These are phyloP conservation scores for Crax fasciolata DNA, from an alignment of 2,797 vertebrate genomes.

Conservation along the genomic window DNA sequence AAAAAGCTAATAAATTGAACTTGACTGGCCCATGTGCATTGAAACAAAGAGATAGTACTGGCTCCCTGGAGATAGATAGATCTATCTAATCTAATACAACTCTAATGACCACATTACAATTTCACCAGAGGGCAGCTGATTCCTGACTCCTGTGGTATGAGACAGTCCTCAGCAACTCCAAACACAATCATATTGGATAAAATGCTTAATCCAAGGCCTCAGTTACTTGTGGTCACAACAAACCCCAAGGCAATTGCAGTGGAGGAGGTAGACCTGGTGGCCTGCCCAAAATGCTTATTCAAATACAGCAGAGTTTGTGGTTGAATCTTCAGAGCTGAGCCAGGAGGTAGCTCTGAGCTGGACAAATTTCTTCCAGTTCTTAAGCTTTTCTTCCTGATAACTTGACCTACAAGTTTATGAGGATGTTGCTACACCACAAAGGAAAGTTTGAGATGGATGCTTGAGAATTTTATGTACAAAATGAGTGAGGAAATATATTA, in stretches of 20 bases:
- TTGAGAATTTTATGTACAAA: background rate
- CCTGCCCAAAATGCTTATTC: background rate
- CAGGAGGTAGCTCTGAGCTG: background rate
- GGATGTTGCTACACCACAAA: background rate
- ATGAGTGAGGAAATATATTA: background rate
- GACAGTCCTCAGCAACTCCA: constrained; percentile 11
- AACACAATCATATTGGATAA: constrained; percentile 12
- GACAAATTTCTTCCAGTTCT: background rate
- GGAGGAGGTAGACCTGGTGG: background rate
- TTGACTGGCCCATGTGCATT: constrained; percentile 34
- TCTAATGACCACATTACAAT: constrained; percentile 20
- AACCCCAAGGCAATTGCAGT: background rate
- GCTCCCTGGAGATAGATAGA: constrained; percentile 25
- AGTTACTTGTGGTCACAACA: constrained; percentile 31
- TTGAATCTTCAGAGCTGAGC: background rate
- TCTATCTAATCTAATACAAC: constrained; percentile 41
- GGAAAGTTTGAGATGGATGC: background rate
- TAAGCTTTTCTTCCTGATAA: background rate
- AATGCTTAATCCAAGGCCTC: constrained; percentile 3
- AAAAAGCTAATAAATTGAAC: constrained; percentile 62
- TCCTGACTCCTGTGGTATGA: constrained; percentile 39
- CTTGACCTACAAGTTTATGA: background rate
- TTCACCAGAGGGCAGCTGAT: constrained; percentile 9
- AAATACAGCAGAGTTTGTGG: background rate
- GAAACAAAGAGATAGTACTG: constrained; percentile 12